Base-by-base conservation (phyloP, 2,888 invertebrate species). In the Ophion ellenae region DNA sequence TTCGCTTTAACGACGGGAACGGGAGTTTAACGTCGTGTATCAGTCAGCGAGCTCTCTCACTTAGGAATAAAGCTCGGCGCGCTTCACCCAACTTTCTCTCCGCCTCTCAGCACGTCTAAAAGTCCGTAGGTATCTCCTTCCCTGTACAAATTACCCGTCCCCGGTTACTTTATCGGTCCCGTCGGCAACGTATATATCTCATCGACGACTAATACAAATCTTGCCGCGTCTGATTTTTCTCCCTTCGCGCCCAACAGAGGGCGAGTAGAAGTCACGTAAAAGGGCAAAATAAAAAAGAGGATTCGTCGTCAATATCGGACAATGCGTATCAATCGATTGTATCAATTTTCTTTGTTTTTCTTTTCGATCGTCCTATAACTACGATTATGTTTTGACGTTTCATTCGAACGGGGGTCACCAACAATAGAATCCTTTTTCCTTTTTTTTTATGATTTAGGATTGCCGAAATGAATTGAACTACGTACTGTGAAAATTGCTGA, bases 1-100 rank as follows among this genome's bases (percentile, higher is more conserved):
- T 87, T 73, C 77, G 87, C 67, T 83, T 90, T 89, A 90, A 90
- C 90, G 90, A 89, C 81, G 88, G 87, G 87, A 84, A 85, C 87
- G 85, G 87, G 89, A 89, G 89, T 90, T 91, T 89, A 90, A 81
- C 89, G 89, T 83, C 86, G 88, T 89, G 90, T 89, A 87, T 88
- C 88, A 85, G 84, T 86, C 86, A 85, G 77, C 81, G 81, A 81
- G 84, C 77, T 84, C 76, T 84, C 76, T 81, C 81, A 75, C 83
- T 84, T 79, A 74, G 69, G 77, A 59, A 70, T 28, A 66, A 61
- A 45, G 69, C 57, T 20, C 67, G 59, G 77, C 71, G 69, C 53
- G 77, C 78, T 74, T 53, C 66, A 57, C 67, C 81, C 67, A 77
- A 77, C 84, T 77, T 74, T 64, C 77, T 85, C 57, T 71, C 77